A percentile compares a stretch with the other conserved stretches of the same genome.
These are phyloP conservation scores for Xestobium rufovillosum DNA, from an alignment of 2,888 invertebrate species.

Conservation along the genomic window DNA sequence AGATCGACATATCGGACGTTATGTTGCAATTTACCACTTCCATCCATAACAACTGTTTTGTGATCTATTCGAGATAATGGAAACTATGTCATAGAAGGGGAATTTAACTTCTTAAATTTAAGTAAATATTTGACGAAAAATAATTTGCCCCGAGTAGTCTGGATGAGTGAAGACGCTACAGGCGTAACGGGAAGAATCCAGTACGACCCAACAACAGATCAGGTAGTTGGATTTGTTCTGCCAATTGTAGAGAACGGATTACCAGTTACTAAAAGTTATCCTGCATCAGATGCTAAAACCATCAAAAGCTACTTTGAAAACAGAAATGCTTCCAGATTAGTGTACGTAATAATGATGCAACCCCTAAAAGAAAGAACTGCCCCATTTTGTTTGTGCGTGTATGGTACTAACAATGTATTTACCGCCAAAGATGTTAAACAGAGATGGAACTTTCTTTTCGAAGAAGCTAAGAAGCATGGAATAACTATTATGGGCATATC, in stretches of 20 bases:
- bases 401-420: slow-evolving; percentile 23
- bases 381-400: slow-evolving; percentile 21
- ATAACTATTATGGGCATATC: slow-evolving; percentile 15
- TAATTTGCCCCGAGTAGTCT: slow-evolving; percentile 18
- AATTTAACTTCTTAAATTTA: slow-evolving; percentile 19
- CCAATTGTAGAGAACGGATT: slow-evolving; percentile 21
- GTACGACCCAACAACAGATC: too few species aligned
- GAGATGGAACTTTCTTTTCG: slow-evolving; percentile 17
- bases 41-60: slow-evolving; percentile 18
- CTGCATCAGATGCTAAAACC: too few species aligned
- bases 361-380: slow-evolving; percentile 14
- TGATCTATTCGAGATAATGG: slow-evolving; percentile 13
- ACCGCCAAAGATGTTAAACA: slow-evolving; percentile 16
- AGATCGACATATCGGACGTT: slow-evolving; percentile 22
- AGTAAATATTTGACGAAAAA: slow-evolving; percentile 17
- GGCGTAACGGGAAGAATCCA: too few species aligned
- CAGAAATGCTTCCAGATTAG: too few species aligned
- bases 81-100: slow-evolving; percentile 20
- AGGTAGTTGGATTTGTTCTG: slow-evolving; percentile 24
- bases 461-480: slow-evolving; percentile 11
- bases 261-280: slow-evolving; percentile 8
- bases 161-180: too few species aligned
- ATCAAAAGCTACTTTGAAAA: too few species aligned
- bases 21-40: slow-evolving; percentile 20
- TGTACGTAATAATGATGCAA: too few species aligned